A percentile compares a stretch with the other conserved stretches of the same genome.
Conservation (phyloP, 2,797 vertebrate genomes). For the Anniella stebbinsi region DNA sequence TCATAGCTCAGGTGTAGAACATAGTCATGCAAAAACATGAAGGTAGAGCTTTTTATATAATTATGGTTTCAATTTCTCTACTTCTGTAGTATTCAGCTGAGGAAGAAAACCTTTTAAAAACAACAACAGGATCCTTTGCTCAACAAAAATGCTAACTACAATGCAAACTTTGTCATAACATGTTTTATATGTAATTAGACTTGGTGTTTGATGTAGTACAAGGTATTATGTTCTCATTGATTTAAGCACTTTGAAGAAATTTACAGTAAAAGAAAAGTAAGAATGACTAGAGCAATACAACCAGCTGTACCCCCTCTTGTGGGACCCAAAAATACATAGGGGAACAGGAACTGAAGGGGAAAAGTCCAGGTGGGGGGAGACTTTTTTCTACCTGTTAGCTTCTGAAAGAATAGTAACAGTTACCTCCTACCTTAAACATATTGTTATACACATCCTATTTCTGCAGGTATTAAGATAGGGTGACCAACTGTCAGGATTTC, state of each 20-base stretch:
- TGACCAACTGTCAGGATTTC: too few relatives aligned
- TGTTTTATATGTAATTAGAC: conserved; percentile 66
- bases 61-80: conserved; percentile 67
- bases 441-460: not conserved
- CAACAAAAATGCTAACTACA: conserved; percentile 72
- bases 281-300: conserved; percentile 8
- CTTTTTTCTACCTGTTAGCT: not conserved
- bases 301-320: not conserved
- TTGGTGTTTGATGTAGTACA: conserved; percentile 54
- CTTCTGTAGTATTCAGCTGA: conserved; percentile 59
- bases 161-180: conserved; percentile 69
- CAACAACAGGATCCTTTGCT: conserved; percentile 47
- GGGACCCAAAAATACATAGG: not conserved
- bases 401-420: not conserved
- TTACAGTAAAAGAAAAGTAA: conserved; percentile 44
- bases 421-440: not conserved
- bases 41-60: conserved; percentile 64
- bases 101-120: conserved; percentile 53
- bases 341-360: not conserved
- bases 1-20: conserved; percentile 53
- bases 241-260: conserved; percentile 53
- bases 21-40: conserved; percentile 59
- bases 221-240: conserved; percentile 31
- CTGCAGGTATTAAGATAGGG: not conserved
- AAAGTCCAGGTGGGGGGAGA: not conserved